Conservation (phyloP, 2,888 invertebrate species). For the Megamerina dolium region DNA sequence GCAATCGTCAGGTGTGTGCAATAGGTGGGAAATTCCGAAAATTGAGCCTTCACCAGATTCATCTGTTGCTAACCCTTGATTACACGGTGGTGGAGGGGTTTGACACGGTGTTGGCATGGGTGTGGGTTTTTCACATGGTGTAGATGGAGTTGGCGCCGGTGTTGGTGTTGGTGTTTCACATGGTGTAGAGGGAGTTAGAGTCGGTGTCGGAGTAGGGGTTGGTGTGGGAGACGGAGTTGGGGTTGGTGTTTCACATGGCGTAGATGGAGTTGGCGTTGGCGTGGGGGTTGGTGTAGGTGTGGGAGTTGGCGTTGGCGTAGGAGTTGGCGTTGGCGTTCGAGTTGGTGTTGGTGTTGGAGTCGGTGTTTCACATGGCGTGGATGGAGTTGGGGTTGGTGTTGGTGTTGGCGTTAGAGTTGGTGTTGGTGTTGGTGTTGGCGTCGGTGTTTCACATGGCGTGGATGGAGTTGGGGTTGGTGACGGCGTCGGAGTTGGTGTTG, state of each 20-base stretch:
- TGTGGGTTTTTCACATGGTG: background rate
- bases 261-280: background rate
- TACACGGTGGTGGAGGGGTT: background rate
- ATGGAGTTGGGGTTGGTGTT: background rate
- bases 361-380: background rate
- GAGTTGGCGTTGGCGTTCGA: background rate
- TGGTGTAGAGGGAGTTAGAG: background rate
- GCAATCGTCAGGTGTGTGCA: constrained; percentile 3
- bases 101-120: background rate
- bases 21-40: background rate
- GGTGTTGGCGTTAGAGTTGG: background rate
- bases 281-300: background rate
- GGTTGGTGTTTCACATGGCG: background rate
- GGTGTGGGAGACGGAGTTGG: background rate
- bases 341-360: constrained; percentile 1
- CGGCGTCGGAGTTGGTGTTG: background rate
- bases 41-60: too few species aligned
- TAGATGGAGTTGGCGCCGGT: background rate
- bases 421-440: background rate
- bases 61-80: too few species aligned
- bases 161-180: background rate
- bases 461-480: background rate
- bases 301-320: background rate
- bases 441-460: background rate
- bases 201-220: background rate